Base-by-base conservation (phyloP, 2,113 vertebrate genomes). In the Callopanchax toddi region DNA sequence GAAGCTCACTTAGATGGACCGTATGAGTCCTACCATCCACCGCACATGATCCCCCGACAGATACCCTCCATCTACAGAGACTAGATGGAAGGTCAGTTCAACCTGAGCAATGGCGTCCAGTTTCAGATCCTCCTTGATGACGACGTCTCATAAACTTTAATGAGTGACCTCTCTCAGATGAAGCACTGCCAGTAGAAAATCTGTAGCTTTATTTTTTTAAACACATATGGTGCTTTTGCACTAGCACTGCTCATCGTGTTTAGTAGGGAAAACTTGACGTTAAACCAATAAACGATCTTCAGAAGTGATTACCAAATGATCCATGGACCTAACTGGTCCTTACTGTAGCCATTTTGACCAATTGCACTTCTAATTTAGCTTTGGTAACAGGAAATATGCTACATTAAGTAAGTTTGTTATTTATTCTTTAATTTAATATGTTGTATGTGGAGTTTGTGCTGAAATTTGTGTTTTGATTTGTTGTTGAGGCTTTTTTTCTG, bases 11-110 rank as follows among this genome's bases (percentile, higher is more conserved):
- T 95, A 81, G 95, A 97, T 25, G 88, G 93, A 58, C 70, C 87
- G n/a, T 98, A 95, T 20, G 94, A 98, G 71, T 74, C 94, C 64
- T 98, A 95, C 76, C 76, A 91, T 0, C 87, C 84, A 4, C 82
- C 86, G 0, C 94, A 93, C 42, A 89, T 85, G 78, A 88, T 92
- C 2, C 91, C 88, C 8, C 72, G 93, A 42, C 95, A 96, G 80
- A 93, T 96, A 65, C 91, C 89, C 1, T 61, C 93, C 16, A 89
- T 96, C 76, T 98, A 97, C 87, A 95, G 90, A 12, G 96, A 99
- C 72, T 98, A 80, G 48, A 59, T 1, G 25, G 20, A 55, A 21
- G 45, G 17, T 52, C 40, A 65, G 6, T 32, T n/a, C n/a, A n/a
- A 6, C 16, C 40, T 20, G 50, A 57, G 15, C 45, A 50, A 12